Evolutionary conservation across 2,797 vertebrate species (phyloP).

Genomic region (Chiloscyllium punctatum): DNA sequence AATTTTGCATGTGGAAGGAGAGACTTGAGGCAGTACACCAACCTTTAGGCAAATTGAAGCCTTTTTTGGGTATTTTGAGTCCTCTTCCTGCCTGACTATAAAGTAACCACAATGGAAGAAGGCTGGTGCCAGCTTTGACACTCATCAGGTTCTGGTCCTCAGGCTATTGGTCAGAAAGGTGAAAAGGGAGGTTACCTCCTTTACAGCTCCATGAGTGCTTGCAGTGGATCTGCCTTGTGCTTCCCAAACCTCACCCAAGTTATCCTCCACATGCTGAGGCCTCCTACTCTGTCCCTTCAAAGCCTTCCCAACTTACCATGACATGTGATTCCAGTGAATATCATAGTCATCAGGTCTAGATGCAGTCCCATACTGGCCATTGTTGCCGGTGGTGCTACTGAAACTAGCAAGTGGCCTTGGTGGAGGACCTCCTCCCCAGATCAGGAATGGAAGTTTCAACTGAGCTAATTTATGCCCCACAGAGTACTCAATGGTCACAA

Average conservation of each 20-base stretch:
- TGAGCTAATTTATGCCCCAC: too few species aligned
- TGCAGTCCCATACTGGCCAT: not conserved
- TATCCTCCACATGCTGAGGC: too few species aligned
- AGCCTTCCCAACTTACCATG: too few species aligned
- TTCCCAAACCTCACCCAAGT: too few species aligned
- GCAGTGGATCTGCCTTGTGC: not conserved
- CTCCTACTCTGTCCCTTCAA: not conserved
- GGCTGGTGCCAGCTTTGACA: too few species aligned
- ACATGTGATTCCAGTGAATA: not conserved
- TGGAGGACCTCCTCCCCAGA: not conserved
- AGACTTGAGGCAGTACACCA: not conserved
- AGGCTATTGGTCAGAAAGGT: not conserved
- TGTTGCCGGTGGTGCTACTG: not conserved
- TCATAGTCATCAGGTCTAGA: not conserved
- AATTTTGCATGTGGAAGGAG: not conserved
- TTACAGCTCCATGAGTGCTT: too few species aligned
- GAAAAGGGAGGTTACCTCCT: not conserved
- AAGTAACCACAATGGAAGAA: not conserved
- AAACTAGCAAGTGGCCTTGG: not conserved
- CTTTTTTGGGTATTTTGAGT: not conserved
- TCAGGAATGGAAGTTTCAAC: not conserved
- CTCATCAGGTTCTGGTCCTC: too few species aligned
- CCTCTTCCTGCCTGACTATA: too few species aligned
- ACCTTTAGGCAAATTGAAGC: not conserved
- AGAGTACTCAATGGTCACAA: too few species aligned